Evolutionary conservation across 2,113 vertebrate genomes (phyloP).

Genomic region (Salvelinus fontinalis): DNA sequence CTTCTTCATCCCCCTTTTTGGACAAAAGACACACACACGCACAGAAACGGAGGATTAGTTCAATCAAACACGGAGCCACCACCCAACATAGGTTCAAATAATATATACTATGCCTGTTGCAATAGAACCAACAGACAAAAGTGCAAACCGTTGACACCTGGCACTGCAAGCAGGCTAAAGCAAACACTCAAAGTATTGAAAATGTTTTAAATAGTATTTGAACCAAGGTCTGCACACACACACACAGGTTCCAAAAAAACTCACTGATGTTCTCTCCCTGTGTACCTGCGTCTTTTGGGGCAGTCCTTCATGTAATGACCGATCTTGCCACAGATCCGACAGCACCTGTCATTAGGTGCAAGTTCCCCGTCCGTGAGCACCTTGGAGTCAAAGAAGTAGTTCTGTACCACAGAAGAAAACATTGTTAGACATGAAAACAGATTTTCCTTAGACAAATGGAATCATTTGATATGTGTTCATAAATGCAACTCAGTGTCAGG

Average conservation of each 20-base stretch:
- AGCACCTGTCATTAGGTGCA: conserved; percentile 97
- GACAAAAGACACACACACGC: background rate
- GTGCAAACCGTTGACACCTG: no score
- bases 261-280: conserved; percentile 13
- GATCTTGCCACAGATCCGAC: conserved; percentile 97
- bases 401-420: conserved; percentile 67
- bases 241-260: background rate
- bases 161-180: no score
- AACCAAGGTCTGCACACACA: no score
- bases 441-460: no score
- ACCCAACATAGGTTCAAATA: background rate
- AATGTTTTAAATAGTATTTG: no score
- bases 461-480: no score
- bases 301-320: conserved; percentile 99
- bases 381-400: conserved; percentile 98
- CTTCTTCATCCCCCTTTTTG: conserved; percentile 86
- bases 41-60: background rate
- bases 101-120: background rate
- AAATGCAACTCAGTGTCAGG: background rate
- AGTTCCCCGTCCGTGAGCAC: conserved; percentile 94
- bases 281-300: conserved; percentile 94
- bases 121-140: no score
- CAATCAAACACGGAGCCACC: background rate
- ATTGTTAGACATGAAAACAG: background rate
- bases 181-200: no score